phyloP scores from a whole-genome alignment of 2,113 vertebrate genomes.

The Melanerpes formicivorus region DNA sequence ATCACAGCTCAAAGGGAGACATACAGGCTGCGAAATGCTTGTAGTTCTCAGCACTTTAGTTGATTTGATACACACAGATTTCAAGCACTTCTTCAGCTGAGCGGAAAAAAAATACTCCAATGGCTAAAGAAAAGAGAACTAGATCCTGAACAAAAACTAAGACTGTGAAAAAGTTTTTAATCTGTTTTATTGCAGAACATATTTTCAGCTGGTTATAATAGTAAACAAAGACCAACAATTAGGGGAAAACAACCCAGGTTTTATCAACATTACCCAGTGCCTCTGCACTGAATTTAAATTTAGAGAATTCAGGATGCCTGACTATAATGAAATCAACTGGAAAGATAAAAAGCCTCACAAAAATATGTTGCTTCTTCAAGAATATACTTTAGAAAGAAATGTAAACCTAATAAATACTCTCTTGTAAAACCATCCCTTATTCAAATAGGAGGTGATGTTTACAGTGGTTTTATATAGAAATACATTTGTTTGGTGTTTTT shows the following conservation, averaged over 20 bases:
- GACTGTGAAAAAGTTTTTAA: background rate
- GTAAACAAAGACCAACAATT: background rate
- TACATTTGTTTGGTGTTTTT: background rate
- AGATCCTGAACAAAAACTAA: background rate
- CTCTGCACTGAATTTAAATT: background rate
- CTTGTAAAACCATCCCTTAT: background rate
- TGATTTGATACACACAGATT: background rate
- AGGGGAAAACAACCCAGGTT: background rate
- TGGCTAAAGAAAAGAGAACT: background rate
- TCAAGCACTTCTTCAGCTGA: background rate
- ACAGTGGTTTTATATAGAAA: background rate
- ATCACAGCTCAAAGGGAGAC: background rate
- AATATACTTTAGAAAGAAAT: background rate
- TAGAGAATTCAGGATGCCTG: background rate
- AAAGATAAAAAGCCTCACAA: background rate
- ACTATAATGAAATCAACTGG: background rate
- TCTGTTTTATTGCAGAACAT: background rate
- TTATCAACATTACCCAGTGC: background rate
- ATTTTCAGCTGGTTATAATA: background rate
- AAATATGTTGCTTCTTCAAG: background rate
- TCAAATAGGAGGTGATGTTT: background rate
- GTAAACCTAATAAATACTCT: background rate
- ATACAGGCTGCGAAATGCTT: background rate
- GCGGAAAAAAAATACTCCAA: background rate
- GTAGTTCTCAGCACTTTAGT: background rate